Evolutionary conservation across 30 jellyfish, hydroid and myxozoan genomes (phyloP), one percentile per base, ranked within the genome.

Genomic region (Catostylus mosaicus): DNA sequence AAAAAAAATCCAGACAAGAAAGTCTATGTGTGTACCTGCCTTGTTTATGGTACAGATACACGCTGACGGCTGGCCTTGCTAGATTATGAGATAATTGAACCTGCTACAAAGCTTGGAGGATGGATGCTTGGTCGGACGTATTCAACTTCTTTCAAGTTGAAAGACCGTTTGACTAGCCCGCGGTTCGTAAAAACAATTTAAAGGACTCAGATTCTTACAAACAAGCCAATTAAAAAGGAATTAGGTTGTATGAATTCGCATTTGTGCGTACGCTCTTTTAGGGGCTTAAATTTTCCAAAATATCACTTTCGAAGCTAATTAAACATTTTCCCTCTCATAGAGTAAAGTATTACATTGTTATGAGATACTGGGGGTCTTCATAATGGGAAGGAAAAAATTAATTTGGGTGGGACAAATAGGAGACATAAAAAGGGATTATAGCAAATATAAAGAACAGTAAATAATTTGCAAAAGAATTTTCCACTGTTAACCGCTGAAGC

Each of bases 211-310:
- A 68, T 34, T 12, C 80, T 22, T 11, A 10, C 0, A 35, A 68
- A 68, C 80, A 68, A 68, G 80, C 4, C 37, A 68, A 68, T 68
- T 68, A 68, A 68, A 68, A 34, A 6, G 80, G 80, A 68, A 68
- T 68, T 68, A 68, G 65, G 64, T 27, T 59, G 62, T 36, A 68
- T 16, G 24, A 68, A 68, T 33, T 5, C 16, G 30, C 80, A 68
- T 68, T 68, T 68, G 80, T 68, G 80, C 80, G 61, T 45, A 37
- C 61, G 35, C 61, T 34, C 29, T 68, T 36, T 27, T 34, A 68
- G 63, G 37, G 37, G 43, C 61, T 68, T 32, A 68, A 68, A 37
- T 20, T 1, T 37, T 68, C 64, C n/a, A 68, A 68, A 68, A 68
- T 68, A 68, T 68, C 37, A 65, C 35, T 68, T 36, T 68, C 65